Percentiles rank a stretch among this genome's conserved stretches.
phyloP scores from a whole-genome alignment of 2,888 invertebrate genomes.

The Sinohyriopsis cumingii region DNA sequence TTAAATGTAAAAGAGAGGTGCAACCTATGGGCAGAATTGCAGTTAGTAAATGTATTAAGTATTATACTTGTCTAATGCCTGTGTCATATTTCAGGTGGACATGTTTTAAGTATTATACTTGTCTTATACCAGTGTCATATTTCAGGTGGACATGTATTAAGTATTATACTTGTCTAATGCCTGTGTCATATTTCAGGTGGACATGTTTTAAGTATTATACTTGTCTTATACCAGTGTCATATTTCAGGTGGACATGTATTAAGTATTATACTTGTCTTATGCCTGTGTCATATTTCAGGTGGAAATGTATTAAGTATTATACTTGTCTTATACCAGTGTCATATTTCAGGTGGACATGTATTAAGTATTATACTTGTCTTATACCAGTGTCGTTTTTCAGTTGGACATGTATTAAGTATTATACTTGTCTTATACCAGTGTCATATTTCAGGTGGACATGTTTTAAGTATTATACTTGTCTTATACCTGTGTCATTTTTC shows the following conservation, averaged over 20 bases:
- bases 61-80: not conserved
- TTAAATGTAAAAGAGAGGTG: too few species aligned
- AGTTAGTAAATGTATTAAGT: too few species aligned
- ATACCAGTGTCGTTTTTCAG: slow-evolving; percentile 19
- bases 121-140: not conserved
- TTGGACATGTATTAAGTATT: slow-evolving; percentile 43
- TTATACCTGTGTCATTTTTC: not conserved
- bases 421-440: not conserved
- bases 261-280: not conserved
- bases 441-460: slow-evolving; percentile 51
- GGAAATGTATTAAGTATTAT: slow-evolving; percentile 37
- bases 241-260: slow-evolving; percentile 51
- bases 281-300: slow-evolving; percentile 28
- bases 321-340: not conserved
- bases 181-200: slow-evolving; percentile 31
- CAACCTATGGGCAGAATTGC: too few species aligned
- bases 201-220: slow-evolving; percentile 34
- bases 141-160: slow-evolving; percentile 51
- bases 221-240: not conserved
- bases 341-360: slow-evolving; percentile 51
- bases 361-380: not conserved
- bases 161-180: not conserved
- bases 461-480: too few species aligned
- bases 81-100: slow-evolving; percentile 33
- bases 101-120: slow-evolving; percentile 31